A percentile compares a stretch with the other conserved stretches of the same genome.
Conservation (phyloP, 2,888 invertebrate species). For the Choristoneura rosaceana region DNA sequence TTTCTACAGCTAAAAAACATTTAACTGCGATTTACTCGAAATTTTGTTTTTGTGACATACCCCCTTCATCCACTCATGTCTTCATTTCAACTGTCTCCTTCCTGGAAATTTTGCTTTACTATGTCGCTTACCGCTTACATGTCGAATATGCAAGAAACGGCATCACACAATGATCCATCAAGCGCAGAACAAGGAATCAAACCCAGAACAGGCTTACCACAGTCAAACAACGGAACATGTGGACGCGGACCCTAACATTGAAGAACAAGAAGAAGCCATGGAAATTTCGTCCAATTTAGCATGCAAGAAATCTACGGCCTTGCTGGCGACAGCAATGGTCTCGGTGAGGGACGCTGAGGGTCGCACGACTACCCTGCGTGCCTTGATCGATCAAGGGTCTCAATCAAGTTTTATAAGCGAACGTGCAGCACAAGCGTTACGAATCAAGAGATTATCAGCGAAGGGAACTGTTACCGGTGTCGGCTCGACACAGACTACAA, state of each 20-base stretch:
- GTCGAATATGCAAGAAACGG: conserved; percentile 46
- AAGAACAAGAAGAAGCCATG: conserved; percentile 32
- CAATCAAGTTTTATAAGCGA: conserved; percentile 39
- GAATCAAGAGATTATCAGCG: conserved; percentile 10
- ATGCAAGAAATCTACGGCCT: conserved; percentile 29
- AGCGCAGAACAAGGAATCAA: conserved; percentile 19
- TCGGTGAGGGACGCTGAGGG: conserved; percentile 41
- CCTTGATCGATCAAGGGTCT: conserved; percentile 49
- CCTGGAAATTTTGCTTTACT: conserved; percentile 45
- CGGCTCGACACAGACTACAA: conserved; percentile 42
- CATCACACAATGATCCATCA: conserved; percentile 49
- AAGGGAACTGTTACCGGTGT: conserved; percentile 44
- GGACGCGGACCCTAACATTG: not conserved
- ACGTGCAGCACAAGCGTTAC: conserved; percentile 18
- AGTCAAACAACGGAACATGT: conserved; percentile 12
- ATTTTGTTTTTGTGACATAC: no score
- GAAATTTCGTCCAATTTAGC: conserved; percentile 41
- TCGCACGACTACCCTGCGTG: conserved; percentile 43
- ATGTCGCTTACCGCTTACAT: conserved; percentile 44
- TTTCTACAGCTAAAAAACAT: no score
- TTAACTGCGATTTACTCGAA: no score
- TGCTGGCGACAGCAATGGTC: conserved; percentile 49
- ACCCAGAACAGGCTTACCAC: conserved; percentile 2
- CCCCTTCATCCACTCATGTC: no score
- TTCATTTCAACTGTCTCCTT: conserved; percentile 48